These are phyloP conservation scores for Drosophila sulfurigaster DNA, from an alignment of 1,140 invertebrate species.

Conservation along the genomic window DNA sequence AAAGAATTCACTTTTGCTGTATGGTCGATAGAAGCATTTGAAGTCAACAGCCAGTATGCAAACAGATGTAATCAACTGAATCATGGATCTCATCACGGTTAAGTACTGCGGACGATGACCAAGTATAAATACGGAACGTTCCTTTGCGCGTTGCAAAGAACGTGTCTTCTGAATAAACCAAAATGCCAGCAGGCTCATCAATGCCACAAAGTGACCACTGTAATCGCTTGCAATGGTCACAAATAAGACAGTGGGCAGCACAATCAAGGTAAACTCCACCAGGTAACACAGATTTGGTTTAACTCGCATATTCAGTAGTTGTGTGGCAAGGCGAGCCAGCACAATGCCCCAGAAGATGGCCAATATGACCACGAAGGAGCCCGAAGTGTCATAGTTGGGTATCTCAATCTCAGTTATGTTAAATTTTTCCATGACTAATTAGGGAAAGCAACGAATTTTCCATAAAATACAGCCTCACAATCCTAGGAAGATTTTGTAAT, in stretches of 20 bases:
- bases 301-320: background rate
- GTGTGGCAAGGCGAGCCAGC: background rate
- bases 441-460: no score
- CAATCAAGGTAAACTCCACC: constrained; percentile 6
- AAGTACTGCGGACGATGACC: background rate
- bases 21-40: background rate
- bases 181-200: constrained; percentile 5
- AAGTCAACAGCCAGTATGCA: constrained; percentile 10
- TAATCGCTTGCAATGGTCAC: background rate
- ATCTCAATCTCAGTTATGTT: background rate
- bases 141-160: background rate
- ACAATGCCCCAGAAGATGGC: background rate
- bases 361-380: background rate
- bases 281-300: background rate
- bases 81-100: background rate
- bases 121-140: background rate
- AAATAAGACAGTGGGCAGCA: background rate
- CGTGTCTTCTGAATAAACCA: background rate
- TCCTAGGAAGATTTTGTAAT: no score
- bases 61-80: background rate
- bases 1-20: constrained; percentile 5
- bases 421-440: background rate
- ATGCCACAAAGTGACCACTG: background rate
- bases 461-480: no score
- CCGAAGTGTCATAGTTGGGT: background rate